Base-by-base conservation (phyloP, 2,888 invertebrate genomes). In the Parelbella ahira region DNA sequence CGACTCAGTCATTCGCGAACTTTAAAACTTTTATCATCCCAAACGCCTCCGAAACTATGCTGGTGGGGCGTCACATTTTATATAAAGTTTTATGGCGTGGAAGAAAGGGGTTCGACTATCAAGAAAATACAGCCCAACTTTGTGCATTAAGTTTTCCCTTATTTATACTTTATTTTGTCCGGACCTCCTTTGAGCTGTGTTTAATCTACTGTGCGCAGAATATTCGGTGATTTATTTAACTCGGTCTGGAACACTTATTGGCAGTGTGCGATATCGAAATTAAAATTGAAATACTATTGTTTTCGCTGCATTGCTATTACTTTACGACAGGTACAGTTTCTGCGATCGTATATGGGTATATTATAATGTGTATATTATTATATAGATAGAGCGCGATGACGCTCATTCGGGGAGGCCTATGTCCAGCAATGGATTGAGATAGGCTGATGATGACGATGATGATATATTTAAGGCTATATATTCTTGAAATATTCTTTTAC, bases 81-180 rank as follows among this genome's bases (percentile, higher is more conserved):
- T 73, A 80, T 74, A 81, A 41, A 82, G 80, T 82, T 84, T 81
- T 80, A 83, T 83, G 82, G 75, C 50, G 65, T 65, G 78, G 78
- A 82, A 83, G 72, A 77, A 82, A 79, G 71, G 81, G 80, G 69
- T 74, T 63, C 62, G 54, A 58, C 73, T 78, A 80, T 80, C 78
- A 72, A 65, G 68, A 66, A 75, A 70, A 72, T 63, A 69, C 65
- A 69, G 72, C 58, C 62, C 44, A 78, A 81, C 59, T 80, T 81
- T 77, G 67, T 69, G 68, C 69, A 74, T 76, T 61, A 50, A 51
- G 44, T 51, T 49, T 45, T 54, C 65, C 59, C 60, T 59, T 60
- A 61, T 66, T 76, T 67, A 58, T 64, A 55, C 52, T 59, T 60
- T 61, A 63, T 70, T 67, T 59, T 45, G 53, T 50, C 52, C 56